Evolutionary conservation across 2,797 vertebrate genomes (phyloP), one percentile per base, ranked within the genome.

Genomic region (Cryptoprocta ferox): DNA sequence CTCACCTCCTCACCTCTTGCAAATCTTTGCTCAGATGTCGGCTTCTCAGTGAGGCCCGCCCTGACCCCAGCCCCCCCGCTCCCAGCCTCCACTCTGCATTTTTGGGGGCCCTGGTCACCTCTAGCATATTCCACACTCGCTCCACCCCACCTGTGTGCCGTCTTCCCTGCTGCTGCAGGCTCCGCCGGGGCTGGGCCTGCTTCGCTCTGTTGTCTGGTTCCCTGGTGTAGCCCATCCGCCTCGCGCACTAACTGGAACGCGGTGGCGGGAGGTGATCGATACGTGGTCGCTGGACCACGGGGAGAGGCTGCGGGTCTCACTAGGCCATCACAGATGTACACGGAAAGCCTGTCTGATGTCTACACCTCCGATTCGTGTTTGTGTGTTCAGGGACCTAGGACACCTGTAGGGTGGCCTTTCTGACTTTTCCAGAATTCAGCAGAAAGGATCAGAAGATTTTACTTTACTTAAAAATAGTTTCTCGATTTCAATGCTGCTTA

Each of bases 381-480:
- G 6, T 71, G 45, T 79, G 48, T 66, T 76, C 39, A 18, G 71
- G n/a, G 59, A 24, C 35, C 42, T 12, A 15, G 65, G 8, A 1
- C 19, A 66, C 39, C 56, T 39, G 26, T 0, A 5, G 45, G 24
- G 48, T 0, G 2, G 63, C 5, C 42, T n/a, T 45, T 89, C 71
- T 24, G 82, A 39, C n/a, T 78, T 78, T 91, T 65, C 83, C 65
- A 73, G 92, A 79, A 61, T 79, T 28, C 42, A 50, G 61, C 56
- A 48, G 30, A 86, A 94, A 91, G 32, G 75, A 70, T 75, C 83
- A 56, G 65, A 50, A 56, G 61, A 24, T 83, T 93, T 86, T 11
- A 28, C n/a, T 48, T 71, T 42, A 53, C 73, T 96, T 83, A 82
- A 92, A 86, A 73, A 63, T 35, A 93, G 73, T 78, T 70, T 32